Percentiles rank a stretch among this genome's conserved stretches.
These are phyloP conservation scores for Caenorhabditis briggsae DNA, from an alignment of 1,140 invertebrate genomes.

Conservation along the genomic window DNA sequence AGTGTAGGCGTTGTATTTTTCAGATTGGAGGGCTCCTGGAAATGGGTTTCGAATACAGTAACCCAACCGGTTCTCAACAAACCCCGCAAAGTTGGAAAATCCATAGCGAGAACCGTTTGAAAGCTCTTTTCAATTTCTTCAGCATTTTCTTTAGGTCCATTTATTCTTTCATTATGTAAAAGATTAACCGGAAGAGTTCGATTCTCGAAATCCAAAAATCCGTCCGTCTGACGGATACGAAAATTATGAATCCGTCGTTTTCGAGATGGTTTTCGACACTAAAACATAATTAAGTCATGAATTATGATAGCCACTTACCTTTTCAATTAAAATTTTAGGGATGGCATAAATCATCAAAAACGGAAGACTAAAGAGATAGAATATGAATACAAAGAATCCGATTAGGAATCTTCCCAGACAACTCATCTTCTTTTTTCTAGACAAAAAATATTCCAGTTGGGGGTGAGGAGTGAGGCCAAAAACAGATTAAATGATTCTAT, in stretches of 20 bases:
- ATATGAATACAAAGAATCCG: constrained; percentile 5
- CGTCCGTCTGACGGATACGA: not conserved
- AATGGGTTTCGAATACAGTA: not conserved
- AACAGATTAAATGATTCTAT: not conserved
- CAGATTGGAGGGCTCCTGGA: constrained; percentile 29
- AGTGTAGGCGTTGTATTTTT: constrained; percentile 15
- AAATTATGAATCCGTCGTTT: not conserved
- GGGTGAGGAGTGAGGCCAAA: not conserved
- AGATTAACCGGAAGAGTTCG: constrained; percentile 18
- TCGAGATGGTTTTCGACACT: constrained; percentile 36
- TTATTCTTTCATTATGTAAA: not conserved
- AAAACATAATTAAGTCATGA: not conserved
- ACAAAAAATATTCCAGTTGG: not conserved
- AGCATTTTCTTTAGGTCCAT: not conserved
- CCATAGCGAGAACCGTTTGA: not conserved
- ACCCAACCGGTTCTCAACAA: not conserved
- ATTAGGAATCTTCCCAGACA: not conserved
- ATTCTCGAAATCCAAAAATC: not conserved
- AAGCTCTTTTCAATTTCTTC: not conserved
- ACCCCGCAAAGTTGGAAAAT: constrained; percentile 14
- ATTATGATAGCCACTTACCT: not conserved
- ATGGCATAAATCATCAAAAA: constrained; percentile 5
- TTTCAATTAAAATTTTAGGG: constrained; percentile 4
- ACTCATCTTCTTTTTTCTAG: not conserved
- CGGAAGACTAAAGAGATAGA: not conserved